Percentiles rank a stretch among this genome's conserved stretches.
Conservation (phyloP, 2,797 vertebrate species). For the Manis javanica region DNA sequence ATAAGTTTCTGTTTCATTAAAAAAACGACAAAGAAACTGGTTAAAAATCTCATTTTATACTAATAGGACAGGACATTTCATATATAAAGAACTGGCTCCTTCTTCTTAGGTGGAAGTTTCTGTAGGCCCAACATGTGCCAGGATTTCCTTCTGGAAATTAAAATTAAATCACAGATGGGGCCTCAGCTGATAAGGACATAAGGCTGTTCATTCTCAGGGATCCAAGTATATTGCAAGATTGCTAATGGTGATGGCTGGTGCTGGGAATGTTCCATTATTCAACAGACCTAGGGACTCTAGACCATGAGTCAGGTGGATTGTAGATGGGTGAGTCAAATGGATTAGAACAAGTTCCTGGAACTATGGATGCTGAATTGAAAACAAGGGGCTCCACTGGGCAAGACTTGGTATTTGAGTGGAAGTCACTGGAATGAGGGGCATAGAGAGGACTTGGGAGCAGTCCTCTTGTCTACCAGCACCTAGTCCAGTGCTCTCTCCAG, state of each 20-base stretch:
- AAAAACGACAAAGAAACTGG: neutral
- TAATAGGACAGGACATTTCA: neutral
- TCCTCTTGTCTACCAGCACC: neutral
- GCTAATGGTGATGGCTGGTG: neutral
- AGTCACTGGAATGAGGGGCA: neutral
- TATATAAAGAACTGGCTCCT: neutral
- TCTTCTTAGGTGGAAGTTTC: slow-evolving; percentile 8
- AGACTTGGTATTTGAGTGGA: neutral
- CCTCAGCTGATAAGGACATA: neutral
- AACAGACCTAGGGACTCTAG: neutral
- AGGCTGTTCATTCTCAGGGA: neutral
- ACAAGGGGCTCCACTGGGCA: neutral
- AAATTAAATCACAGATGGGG: neutral
- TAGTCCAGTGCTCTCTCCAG: neutral
- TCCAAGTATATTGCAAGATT: neutral
- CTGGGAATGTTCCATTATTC: neutral
- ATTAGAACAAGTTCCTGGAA: neutral
- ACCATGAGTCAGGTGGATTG: neutral
- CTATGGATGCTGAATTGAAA: neutral
- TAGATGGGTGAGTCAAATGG: too few species aligned
- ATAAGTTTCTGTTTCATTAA: slow-evolving; percentile 1
- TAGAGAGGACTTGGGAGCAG: neutral
- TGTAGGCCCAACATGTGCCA: neutral
- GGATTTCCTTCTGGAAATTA: slow-evolving; percentile 31
- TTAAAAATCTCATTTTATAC: neutral